phyloP scores from a whole-genome alignment of 1,140 invertebrate species.

The Acyrthosiphon pisum region DNA sequence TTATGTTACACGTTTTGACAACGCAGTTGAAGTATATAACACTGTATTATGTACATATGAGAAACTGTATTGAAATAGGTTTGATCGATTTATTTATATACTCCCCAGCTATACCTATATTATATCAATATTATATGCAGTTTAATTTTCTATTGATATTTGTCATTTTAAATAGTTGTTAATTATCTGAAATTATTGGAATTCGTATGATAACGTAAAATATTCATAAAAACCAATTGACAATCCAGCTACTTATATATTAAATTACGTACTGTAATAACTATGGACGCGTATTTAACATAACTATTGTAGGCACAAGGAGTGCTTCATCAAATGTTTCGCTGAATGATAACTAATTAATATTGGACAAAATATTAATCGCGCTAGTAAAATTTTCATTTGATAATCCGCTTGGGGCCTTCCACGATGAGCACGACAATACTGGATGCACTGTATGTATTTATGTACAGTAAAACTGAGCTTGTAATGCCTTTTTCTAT shows the following conservation, averaged over 20 bases:
- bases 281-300: not conserved
- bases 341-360: not conserved
- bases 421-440: not conserved
- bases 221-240: not conserved
- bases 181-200: not conserved
- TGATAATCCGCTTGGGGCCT: not conserved
- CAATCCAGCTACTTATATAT: not conserved
- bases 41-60: not conserved
- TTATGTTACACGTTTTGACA: not conserved
- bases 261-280: no score
- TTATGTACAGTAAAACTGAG: not conserved
- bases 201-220: not conserved
- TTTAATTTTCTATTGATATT: not conserved
- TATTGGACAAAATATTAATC: not conserved
- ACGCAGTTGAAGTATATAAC: not conserved
- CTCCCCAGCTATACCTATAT: not conserved
- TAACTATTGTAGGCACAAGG: not conserved
- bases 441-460: not conserved
- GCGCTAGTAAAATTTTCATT: not conserved
- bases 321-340: not conserved
- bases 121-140: not conserved
- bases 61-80: not conserved
- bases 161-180: not conserved
- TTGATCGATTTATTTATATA: not conserved
- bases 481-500: not conserved